Conservation (phyloP, 2,888 invertebrate genomes). For the Eutolmus rufibarbis region DNA sequence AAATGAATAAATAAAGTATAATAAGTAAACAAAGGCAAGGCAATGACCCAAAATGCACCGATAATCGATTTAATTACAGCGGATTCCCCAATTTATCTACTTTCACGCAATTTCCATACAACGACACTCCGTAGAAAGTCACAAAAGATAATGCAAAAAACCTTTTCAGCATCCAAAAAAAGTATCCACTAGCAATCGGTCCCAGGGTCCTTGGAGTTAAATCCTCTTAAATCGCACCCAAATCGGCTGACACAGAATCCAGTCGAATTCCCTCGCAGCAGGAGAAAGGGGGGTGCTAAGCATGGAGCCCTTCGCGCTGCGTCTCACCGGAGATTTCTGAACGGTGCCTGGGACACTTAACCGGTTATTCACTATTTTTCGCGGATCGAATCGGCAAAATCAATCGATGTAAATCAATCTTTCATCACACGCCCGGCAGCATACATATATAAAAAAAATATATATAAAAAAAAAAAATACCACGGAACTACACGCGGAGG, state of each 20-base stretch:
- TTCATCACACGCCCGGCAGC: not conserved
- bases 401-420: slow-evolving; percentile 13
- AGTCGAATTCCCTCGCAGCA: not conserved
- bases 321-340: not conserved
- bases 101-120: not conserved
- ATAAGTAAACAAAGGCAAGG: not conserved
- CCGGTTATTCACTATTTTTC: slow-evolving; percentile 27
- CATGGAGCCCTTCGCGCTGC: not conserved
- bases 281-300: not conserved
- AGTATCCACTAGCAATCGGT: not conserved
- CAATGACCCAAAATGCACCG: not conserved
- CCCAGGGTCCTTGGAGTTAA: not conserved
- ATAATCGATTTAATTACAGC: not conserved
- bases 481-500: not conserved
- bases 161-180: not conserved
- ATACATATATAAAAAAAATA: not conserved
- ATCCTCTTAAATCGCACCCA: not conserved
- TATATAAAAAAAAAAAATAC: not conserved
- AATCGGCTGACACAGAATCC: not conserved
- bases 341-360: not conserved
- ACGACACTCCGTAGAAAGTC: not conserved
- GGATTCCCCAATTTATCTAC: not conserved
- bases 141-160: not conserved
- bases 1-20: no score
- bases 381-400: not conserved